Evolutionary conservation across 1,140 invertebrate species (phyloP), one percentile per base, ranked within the genome.

Genomic region (Pogonognathellus flavescens): DNA sequence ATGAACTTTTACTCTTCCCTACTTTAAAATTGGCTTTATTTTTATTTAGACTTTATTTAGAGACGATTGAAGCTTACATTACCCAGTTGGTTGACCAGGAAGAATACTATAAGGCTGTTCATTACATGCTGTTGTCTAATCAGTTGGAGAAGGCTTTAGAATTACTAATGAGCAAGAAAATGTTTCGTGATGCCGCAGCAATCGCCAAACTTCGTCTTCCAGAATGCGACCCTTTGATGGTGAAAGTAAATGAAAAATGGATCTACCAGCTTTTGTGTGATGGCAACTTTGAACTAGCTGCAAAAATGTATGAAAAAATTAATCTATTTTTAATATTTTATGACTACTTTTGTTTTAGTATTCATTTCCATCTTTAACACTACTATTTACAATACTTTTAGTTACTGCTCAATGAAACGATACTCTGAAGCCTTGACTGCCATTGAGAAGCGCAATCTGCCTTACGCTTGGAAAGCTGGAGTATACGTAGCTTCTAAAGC

Each of bases 151-250:
- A 86, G 14, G 87, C 85, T 16, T 57, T 86, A 49, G 49, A 86
- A 14, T 41, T 88, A 10, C 52, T 86, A 4, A 18, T 80, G 1
- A 55, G 81, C 6, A 60, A 85, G 53, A 83, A 82, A 22, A 41
- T 86, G 41, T 88, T 82, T 55, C 85, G 85, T 53, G 87, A 88
- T 25, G 87, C 87, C n/a, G 52, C 85, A n/a, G 49, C 49, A 14
- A 20, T 86, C 10, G 50, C 80, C 0, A 88, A 85, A 66, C 18
- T 22, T 25, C 55, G 18, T 5, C 52, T 85, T 50, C 53, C 55
- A 9, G n/a, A 20, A 41, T 14, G 72, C 8, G 20, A 70, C 50
- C 22, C 31, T 18, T 41, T 82, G 14, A 5, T 70, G 5, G 9
- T 60, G 10, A 20, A 85, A 31, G 31, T 85, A 10, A 31, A 59